Evolutionary conservation across 1,140 invertebrate genomes (phyloP).

Genomic region (Pachyrhynchus sulphureomaculatus): DNA sequence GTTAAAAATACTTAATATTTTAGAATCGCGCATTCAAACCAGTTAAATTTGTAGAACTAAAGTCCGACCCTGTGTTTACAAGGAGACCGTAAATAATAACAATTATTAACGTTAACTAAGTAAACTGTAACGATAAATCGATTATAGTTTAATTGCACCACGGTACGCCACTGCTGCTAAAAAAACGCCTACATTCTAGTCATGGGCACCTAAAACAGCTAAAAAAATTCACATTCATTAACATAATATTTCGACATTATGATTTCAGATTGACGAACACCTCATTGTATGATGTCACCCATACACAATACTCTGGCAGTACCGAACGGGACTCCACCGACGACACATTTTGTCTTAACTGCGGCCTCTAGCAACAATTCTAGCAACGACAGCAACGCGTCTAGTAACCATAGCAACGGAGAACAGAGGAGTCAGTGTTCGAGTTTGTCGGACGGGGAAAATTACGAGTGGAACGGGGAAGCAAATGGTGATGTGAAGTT

Average conservation of each 20-base stretch:
- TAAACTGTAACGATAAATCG: no score
- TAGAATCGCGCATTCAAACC: no score
- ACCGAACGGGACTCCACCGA: background rate
- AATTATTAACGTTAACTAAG: no score
- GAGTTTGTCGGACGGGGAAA: constrained; percentile 64
- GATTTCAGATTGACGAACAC: constrained; percentile 2
- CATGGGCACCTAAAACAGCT: constrained; percentile 1
- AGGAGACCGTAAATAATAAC: no score
- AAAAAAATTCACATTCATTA: constrained; percentile 21
- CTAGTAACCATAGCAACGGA: constrained; percentile 16
- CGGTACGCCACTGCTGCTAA: background rate
- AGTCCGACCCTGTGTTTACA: no score
- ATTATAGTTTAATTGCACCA: no score
- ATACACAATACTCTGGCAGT: constrained; percentile 9
- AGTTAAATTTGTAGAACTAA: no score
- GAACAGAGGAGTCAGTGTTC: constrained; percentile 56
- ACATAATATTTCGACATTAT: background rate
- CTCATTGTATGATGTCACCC: constrained; percentile 29
- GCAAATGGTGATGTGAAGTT: constrained; percentile 34
- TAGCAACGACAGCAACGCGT: constrained; percentile 1
- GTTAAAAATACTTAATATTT: no score
- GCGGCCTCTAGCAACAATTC: constrained; percentile 6
- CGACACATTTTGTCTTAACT: constrained; percentile 4
- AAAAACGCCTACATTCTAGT: background rate
- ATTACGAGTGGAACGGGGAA: constrained; percentile 64